Conservation (phyloP, 2,888 invertebrate genomes). For the Ceriagrion tenellum region DNA sequence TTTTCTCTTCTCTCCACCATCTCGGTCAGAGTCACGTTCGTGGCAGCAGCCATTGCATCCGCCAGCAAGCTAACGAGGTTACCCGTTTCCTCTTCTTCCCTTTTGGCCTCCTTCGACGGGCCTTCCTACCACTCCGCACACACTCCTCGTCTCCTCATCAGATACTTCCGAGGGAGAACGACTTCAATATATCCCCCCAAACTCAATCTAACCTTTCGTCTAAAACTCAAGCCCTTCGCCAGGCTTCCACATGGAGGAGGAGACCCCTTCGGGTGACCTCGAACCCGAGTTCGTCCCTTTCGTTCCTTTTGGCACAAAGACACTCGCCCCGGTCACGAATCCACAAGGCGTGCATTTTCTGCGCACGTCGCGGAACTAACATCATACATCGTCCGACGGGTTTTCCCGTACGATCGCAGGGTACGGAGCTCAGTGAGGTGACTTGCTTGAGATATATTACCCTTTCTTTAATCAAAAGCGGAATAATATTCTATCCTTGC, state of each 20-base stretch:
- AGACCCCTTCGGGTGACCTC: background rate
- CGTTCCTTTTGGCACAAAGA: conserved; percentile 2
- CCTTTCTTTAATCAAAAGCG: too few relatives aligned
- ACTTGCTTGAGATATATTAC: too few relatives aligned
- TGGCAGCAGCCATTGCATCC: background rate
- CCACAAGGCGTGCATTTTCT: background rate
- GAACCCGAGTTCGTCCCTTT: background rate
- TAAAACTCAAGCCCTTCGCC: background rate
- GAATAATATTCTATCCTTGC: too few relatives aligned
- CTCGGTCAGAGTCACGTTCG: background rate
- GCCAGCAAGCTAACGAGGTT: conserved; percentile 17
- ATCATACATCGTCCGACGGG: background rate
- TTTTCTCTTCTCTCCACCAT: background rate
- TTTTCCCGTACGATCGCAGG: background rate
- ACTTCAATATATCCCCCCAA: conserved; percentile 24
- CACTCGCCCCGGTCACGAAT: background rate
- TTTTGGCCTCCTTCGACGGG: background rate
- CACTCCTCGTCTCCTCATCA: background rate
- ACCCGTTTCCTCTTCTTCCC: background rate
- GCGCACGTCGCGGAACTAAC: background rate
- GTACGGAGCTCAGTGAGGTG: background rate
- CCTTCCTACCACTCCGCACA: too few relatives aligned
- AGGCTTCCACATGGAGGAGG: background rate
- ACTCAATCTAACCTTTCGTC: conserved; percentile 25
- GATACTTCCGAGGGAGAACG: conserved; percentile 16